Evolutionary conservation across 2,888 invertebrate genomes (phyloP).

Genomic region (Rhorus exstirpatorius): DNA sequence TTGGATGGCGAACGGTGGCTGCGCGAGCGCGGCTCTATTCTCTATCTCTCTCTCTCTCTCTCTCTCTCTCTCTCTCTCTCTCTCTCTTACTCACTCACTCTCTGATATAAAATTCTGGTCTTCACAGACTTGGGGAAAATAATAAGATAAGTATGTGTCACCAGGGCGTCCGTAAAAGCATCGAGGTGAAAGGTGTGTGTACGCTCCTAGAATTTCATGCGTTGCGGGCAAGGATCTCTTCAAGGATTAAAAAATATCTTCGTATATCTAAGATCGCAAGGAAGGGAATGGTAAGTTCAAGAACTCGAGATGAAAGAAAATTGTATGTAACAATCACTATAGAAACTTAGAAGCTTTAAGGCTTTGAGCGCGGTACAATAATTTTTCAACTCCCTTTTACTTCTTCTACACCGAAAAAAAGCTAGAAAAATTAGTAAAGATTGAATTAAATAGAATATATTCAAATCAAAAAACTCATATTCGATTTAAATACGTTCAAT

Average conservation of each 20-base stretch:
- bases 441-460: too few relatives aligned
- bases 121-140: slow-evolving; percentile 74
- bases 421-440: too few relatives aligned
- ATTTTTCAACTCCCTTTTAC: slow-evolving; percentile 1
- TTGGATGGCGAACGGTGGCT: slow-evolving; percentile 75
- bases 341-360: not conserved
- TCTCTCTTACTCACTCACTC: not conserved
- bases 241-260: slow-evolving; percentile 17
- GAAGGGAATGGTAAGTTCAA: not conserved
- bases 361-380: not conserved
- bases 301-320: not conserved
- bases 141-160: slow-evolving; percentile 76
- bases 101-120: slow-evolving; percentile 50
- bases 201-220: slow-evolving; percentile 49
- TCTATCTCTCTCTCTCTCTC: slow-evolving; percentile 38
- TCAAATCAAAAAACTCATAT: too few relatives aligned
- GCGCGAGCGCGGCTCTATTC: slow-evolving; percentile 64
- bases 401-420: not conserved
- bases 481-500: too few relatives aligned
- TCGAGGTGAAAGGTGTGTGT: slow-evolving; percentile 50
- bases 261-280: slow-evolving; percentile 1
- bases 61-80: slow-evolving; percentile 10
- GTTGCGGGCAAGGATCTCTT: slow-evolving; percentile 3
- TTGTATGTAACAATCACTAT: not conserved
- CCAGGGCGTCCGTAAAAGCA: slow-evolving; percentile 33